These are phyloP conservation scores for Synanthedon formicaeformis DNA, from an alignment of 2,888 invertebrate species.

Conservation along the genomic window DNA sequence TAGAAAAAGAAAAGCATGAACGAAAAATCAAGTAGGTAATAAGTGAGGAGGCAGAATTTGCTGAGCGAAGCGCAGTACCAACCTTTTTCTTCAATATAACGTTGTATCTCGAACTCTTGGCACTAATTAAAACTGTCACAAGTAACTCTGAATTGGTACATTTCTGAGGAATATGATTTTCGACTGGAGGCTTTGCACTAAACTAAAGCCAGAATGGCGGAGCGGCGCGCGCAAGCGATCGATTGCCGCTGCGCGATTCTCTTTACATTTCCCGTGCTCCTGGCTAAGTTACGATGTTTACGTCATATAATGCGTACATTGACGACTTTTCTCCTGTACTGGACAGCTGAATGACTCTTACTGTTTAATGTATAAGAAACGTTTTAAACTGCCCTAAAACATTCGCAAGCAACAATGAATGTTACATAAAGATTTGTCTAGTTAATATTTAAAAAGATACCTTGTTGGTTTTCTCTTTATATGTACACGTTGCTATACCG, in stretches of 20 bases:
- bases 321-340: slow-evolving; percentile 30
- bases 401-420: too few relatives aligned
- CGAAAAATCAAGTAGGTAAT: too few relatives aligned
- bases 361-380: not conserved
- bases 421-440: too few relatives aligned
- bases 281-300: slow-evolving; percentile 52
- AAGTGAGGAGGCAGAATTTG: too few relatives aligned
- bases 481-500: too few relatives aligned
- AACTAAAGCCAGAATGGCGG: slow-evolving; percentile 46
- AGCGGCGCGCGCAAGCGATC: slow-evolving; percentile 65
- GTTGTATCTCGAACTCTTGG: too few relatives aligned
- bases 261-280: slow-evolving; percentile 31
- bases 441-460: too few relatives aligned
- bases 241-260: slow-evolving; percentile 57
- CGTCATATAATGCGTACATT: slow-evolving; percentile 66
- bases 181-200: slow-evolving; percentile 42
- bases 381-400: not conserved
- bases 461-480: too few relatives aligned
- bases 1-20: too few relatives aligned
- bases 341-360: not conserved
- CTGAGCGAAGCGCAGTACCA: not conserved
- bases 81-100: not conserved
- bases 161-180: slow-evolving; percentile 58
- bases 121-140: slow-evolving; percentile 25
- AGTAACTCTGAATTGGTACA: slow-evolving; percentile 54